A percentile compares a stretch with the other conserved stretches of the same genome.
These are phyloP conservation scores for Salvator merianae DNA, from an alignment of 2,113 vertebrate species.

Conservation along the genomic window DNA sequence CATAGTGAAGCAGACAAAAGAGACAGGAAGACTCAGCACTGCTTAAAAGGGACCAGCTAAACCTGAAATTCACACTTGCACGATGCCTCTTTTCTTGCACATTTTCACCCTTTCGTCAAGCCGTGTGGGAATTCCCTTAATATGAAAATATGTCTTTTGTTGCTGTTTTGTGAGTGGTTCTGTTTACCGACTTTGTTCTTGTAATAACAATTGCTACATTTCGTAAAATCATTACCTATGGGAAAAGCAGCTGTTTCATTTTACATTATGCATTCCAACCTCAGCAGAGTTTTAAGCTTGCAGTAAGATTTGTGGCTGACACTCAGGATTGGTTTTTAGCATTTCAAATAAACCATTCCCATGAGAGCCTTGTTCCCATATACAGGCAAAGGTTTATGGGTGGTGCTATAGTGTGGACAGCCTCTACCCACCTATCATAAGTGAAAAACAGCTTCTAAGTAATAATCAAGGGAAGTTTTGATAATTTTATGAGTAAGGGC, in stretches of 20 bases:
- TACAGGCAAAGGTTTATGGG: background rate
- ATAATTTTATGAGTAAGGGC: background rate
- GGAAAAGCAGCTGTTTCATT: conserved; percentile 39
- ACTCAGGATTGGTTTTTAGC: background rate
- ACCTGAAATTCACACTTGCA: background rate
- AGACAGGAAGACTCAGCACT: conserved; percentile 31
- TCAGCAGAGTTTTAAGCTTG: background rate
- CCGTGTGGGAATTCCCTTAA: conserved; percentile 1
- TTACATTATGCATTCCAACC: conserved; percentile 1
- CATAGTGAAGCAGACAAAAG: background rate
- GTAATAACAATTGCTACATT: background rate
- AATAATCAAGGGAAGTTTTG: too few relatives aligned
- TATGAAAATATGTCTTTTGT: background rate
- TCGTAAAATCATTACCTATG: conserved; percentile 22
- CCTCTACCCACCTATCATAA: background rate
- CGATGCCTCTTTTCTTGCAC: background rate
- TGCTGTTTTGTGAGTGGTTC: conserved; percentile 43
- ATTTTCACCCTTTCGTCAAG: background rate
- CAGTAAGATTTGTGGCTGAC: conserved; percentile 20
- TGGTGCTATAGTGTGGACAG: background rate
- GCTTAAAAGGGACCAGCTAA: conserved; percentile 18
- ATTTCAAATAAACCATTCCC: background rate
- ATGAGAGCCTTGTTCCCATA: background rate
- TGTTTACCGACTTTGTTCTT: conserved; percentile 42
- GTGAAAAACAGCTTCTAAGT: background rate